A percentile compares a stretch with the other conserved stretches of the same genome.
These are phyloP conservation scores for Phrynocephalus versicolor DNA, from an alignment of 2,113 vertebrate genomes.

Conservation along the genomic window DNA sequence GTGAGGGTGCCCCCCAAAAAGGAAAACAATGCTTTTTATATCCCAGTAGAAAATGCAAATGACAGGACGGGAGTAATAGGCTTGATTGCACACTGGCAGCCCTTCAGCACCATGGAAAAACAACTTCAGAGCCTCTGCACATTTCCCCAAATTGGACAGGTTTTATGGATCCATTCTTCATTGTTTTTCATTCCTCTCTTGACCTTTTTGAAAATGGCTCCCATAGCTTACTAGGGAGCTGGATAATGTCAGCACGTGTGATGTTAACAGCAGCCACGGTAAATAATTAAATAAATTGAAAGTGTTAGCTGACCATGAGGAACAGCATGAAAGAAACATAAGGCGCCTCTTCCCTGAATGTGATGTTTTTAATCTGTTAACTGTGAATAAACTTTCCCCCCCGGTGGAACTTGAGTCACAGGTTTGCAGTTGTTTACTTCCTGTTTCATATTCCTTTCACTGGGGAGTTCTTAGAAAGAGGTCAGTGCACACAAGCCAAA, in stretches of 20 bases:
- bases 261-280: neutral
- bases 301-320: constrained; percentile 1
- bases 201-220: constrained; percentile 10
- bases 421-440: neutral
- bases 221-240: neutral
- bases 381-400: constrained; percentile 51
- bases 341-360: neutral
- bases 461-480: neutral
- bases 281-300: neutral
- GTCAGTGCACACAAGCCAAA: neutral
- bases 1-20: constrained; percentile 16
- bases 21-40: constrained; percentile 29
- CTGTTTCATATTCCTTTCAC: neutral
- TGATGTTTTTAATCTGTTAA: constrained; percentile 35
- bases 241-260: neutral
- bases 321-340: neutral
- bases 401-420: constrained; percentile 43
- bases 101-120: constrained; percentile 34
- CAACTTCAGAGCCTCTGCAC: constrained; percentile 31
- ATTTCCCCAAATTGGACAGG: constrained; percentile 28
- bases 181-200: neutral
- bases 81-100: constrained; percentile 47
- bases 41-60: constrained; percentile 38
- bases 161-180: neutral
- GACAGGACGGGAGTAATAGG: constrained; percentile 37